Conservation (phyloP, 2,113 vertebrate genomes). For the Bettongia penicillata region DNA sequence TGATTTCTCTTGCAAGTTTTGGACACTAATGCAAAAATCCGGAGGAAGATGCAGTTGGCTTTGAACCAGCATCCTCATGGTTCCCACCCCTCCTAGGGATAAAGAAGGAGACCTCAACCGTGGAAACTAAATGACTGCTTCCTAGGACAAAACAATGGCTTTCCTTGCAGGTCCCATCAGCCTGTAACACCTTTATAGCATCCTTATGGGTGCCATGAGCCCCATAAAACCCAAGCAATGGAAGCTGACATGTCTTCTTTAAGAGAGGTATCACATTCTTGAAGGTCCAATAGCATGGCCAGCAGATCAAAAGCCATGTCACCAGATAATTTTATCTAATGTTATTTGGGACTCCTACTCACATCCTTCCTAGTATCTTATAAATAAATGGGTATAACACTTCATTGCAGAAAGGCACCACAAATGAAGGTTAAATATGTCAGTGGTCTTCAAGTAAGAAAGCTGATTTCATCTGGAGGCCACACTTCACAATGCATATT, state of each 20-base stretch:
- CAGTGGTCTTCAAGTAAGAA: not conserved
- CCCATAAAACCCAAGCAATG: slow-evolving; percentile 34
- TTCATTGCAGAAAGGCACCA: not conserved
- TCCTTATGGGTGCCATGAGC: slow-evolving; percentile 37
- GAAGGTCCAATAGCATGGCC: not conserved
- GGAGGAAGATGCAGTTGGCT: not conserved
- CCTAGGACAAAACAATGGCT: not conserved
- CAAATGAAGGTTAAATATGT: slow-evolving; percentile 52
- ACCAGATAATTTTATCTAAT: not conserved
- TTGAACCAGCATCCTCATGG: not conserved
- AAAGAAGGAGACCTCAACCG: not conserved
- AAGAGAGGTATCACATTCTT: slow-evolving; percentile 46
- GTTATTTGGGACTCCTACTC: not conserved
- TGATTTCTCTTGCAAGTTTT: not conserved
- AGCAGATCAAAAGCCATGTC: not conserved
- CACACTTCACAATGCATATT: slow-evolving; percentile 5
- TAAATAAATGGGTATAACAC: not conserved
- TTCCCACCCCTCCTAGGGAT: slow-evolving; percentile 20
- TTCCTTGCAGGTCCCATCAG: not conserved
- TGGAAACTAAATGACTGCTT: slow-evolving; percentile 28
- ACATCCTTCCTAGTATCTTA: not conserved
- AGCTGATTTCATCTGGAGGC: not conserved
- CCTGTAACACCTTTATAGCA: slow-evolving; percentile 11
- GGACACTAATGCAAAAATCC: not conserved
- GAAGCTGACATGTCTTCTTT: slow-evolving; percentile 55